phyloP scores from a whole-genome alignment of 2,888 invertebrate genomes.

The Caenorhabditis japonica region DNA sequence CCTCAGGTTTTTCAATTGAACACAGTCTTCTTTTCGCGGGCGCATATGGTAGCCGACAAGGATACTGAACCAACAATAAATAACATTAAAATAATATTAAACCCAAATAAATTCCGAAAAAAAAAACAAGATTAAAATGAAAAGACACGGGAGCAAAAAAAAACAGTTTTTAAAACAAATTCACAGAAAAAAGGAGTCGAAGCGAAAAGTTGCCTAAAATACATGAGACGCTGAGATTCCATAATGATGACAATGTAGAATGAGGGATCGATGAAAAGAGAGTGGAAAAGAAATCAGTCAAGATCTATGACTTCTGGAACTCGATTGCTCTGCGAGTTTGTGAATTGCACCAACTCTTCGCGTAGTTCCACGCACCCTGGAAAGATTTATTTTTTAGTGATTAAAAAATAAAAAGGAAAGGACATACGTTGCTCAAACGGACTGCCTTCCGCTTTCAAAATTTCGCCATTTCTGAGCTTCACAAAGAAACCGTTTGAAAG shows the following conservation, averaged over 20 bases:
- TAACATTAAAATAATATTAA: too few species aligned
- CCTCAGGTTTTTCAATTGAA: too few species aligned
- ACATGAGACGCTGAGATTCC: too few species aligned
- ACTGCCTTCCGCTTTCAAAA: slow-evolving; percentile 31
- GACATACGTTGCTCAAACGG: slow-evolving; percentile 29
- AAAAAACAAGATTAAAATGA: too few species aligned
- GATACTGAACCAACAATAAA: too few species aligned
- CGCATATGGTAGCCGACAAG: too few species aligned
- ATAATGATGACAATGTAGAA: background rate
- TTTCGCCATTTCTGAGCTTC: slow-evolving; percentile 1
- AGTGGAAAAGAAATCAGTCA: slow-evolving; percentile 18
- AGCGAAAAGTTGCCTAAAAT: too few species aligned
- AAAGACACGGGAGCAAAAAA: too few species aligned
- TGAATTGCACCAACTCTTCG: background rate
- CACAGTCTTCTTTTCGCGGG: too few species aligned
- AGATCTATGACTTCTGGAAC: slow-evolving; percentile 35
- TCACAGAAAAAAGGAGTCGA: too few species aligned
- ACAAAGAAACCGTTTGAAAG: slow-evolving; percentile 22
- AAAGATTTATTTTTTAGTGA: background rate
- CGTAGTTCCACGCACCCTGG: slow-evolving; percentile 15
- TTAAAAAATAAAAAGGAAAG: background rate
- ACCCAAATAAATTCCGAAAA: too few species aligned
- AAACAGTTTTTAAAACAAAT: too few species aligned
- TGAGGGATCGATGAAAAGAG: background rate
- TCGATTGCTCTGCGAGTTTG: background rate